These are phyloP conservation scores for Kryphioiulus occultus DNA, from an alignment of 2,888 invertebrate species.

Conservation along the genomic window DNA sequence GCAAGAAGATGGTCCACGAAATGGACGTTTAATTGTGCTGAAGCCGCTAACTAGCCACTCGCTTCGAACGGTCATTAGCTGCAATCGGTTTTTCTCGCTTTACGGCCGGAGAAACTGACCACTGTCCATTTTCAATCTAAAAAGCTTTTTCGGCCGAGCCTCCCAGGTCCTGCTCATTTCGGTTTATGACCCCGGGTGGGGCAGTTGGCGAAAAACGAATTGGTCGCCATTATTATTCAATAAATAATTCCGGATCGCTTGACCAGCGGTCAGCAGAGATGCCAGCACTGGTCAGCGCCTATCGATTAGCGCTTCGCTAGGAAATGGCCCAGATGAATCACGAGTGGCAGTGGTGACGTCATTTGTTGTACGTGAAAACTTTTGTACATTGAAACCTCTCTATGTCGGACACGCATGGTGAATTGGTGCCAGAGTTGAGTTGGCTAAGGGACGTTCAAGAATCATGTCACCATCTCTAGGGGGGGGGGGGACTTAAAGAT, in stretches of 20 bases:
- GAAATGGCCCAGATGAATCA: neutral
- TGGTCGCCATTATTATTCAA: slow-evolving; percentile 32
- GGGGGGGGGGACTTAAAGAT: no score
- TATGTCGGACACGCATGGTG: neutral
- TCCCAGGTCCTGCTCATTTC: slow-evolving; percentile 3
- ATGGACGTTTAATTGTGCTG: neutral
- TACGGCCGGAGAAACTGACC: slow-evolving; percentile 25
- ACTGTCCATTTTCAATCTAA: slow-evolving; percentile 4
- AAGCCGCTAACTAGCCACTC: neutral
- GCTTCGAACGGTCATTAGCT: neutral
- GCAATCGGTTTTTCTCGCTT: neutral
- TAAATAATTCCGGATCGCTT: slow-evolving; percentile 29
- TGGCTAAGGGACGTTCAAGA: no score
- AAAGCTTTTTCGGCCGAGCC: neutral
- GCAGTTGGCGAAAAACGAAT: slow-evolving; percentile 36
- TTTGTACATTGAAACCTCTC: neutral
- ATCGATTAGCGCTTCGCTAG: neutral
- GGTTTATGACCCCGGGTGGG: neutral
- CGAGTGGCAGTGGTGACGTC: neutral
- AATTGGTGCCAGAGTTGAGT: neutral
- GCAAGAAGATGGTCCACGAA: neutral
- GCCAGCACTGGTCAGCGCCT: neutral
- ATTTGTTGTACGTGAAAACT: neutral
- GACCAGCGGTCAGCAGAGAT: neutral
- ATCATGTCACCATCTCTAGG: no score